These are phyloP conservation scores for Sphaerophoria rueppellii DNA, from an alignment of 2,888 invertebrate genomes.

Conservation along the genomic window DNA sequence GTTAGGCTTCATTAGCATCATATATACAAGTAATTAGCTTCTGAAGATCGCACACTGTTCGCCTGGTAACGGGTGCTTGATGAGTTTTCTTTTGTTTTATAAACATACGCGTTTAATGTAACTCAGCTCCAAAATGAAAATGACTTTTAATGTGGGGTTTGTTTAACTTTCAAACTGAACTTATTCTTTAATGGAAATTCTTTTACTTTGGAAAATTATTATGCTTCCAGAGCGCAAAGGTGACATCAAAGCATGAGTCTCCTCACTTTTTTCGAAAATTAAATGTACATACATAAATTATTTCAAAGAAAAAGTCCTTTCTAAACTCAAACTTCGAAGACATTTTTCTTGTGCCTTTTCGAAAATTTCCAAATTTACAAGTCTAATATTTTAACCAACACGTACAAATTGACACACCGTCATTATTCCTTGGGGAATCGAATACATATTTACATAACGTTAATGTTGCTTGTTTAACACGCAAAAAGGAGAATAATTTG, in stretches of 20 bases:
- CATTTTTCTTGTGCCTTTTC: background rate
- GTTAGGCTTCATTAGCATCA: conserved; percentile 38
- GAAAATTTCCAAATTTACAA: conserved; percentile 9
- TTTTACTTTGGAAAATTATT: background rate
- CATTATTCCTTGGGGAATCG: conserved; percentile 3
- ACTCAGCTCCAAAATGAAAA: background rate
- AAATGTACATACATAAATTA: background rate
- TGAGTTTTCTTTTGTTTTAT: background rate
- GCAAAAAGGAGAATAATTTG: background rate
- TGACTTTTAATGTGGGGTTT: background rate
- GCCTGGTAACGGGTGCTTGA: background rate
- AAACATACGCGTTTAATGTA: background rate
- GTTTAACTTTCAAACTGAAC: background rate
- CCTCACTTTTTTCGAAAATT: background rate
- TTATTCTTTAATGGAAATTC: background rate
- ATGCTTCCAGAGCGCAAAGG: background rate
- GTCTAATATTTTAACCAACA: conserved; percentile 18
- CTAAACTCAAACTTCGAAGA: background rate
- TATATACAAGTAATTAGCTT: conserved; percentile 48
- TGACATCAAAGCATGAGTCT: conserved; percentile 16
- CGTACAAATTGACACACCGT: conserved; percentile 1
- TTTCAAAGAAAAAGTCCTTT: background rate
- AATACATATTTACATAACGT: conserved; percentile 9
- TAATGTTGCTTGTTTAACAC: background rate
- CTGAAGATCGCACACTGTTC: conserved; percentile 19